These are phyloP conservation scores for Pediacus dermestoides DNA, from an alignment of 2,888 invertebrate genomes.

Conservation along the genomic window DNA sequence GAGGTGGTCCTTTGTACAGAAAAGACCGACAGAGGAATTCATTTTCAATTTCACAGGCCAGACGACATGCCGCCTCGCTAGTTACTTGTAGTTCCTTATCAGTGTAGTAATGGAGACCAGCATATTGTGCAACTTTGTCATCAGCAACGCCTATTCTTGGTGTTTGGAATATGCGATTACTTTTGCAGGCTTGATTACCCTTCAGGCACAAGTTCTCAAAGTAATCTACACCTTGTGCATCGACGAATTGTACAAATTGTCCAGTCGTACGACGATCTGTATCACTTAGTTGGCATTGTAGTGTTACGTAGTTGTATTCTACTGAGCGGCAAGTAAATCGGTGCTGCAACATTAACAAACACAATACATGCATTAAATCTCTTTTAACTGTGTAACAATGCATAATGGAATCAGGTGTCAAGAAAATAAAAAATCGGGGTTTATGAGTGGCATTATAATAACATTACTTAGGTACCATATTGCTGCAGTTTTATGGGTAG, in stretches of 20 bases:
- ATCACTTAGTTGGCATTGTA: constrained; percentile 88
- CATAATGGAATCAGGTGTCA: no score
- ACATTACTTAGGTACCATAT: background rate
- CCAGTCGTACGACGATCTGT: constrained; percentile 84
- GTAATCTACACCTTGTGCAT: constrained; percentile 80
- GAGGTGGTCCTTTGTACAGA: constrained; percentile 66
- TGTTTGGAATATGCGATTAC: constrained; percentile 71
- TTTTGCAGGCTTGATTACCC: constrained; percentile 79
- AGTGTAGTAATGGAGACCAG: constrained; percentile 86
- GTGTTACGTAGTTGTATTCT: constrained; percentile 90
- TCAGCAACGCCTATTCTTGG: constrained; percentile 87
- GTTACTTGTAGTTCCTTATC: constrained; percentile 91
- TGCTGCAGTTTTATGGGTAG: no score
- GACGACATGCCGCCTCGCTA: constrained; percentile 81
- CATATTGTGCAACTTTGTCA: constrained; percentile 89
- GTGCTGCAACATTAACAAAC: constrained; percentile 56
- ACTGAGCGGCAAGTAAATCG: constrained; percentile 89
- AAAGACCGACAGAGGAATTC: constrained; percentile 88
- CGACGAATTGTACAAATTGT: constrained; percentile 84
- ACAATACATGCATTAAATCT: no score
- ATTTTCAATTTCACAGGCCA: constrained; percentile 89
- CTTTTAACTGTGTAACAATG: no score
- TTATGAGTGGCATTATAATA: background rate
- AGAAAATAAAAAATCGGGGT: background rate
- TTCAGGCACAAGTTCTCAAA: constrained; percentile 90